Base-by-base conservation (phyloP, 2,888 invertebrate genomes). In the Nomada ferruginata region DNA sequence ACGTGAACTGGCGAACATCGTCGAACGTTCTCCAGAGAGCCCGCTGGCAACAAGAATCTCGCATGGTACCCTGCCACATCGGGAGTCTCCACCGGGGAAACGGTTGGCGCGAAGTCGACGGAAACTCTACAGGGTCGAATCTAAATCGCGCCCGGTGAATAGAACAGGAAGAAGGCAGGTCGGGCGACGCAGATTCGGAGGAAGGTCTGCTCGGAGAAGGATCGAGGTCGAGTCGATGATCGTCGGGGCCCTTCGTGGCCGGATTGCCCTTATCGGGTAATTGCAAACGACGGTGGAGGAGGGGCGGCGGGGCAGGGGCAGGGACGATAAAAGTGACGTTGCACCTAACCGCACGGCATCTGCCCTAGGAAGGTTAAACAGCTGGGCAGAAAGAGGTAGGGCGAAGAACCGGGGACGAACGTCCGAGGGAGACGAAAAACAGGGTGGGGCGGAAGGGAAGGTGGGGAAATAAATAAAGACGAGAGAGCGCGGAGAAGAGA, bases 311-410 rank as follows among this genome's bases (percentile, higher is more conserved):
- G 50, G 63, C 42, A 70, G 70, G 57, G 52, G 64, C 57, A 66
- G 77, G 76, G 50, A 76, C 85, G 87, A 90, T 86, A 89, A 89
- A 89, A 86, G 86, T 87, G 89, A 87, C 78, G 87, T 89, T 90
- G 90, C 91, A 91, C 89, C 89, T 87, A 91, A 84, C 85, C 87
- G 69, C 74, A 84, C 82, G 89, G 90, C 91, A 90, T 90, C 90
- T 90, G 91, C 84, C 90, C 85, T 88, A 88, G 87, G 88, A 89
- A 85, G 88, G 88, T 85, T 75, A 87, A 91, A 91, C 91, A 91
- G 91, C 91, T 91, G 91, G 88, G 64, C 65, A 55, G 78, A 81
- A 80, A 82, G 81, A 79, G 83, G 71, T 36, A 74, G 74, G 78
- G 72, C 52, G 66, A 57, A 44, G 76, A 71, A 61, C 50, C 47